phyloP scores from a whole-genome alignment of 2,888 invertebrate species.

The Dastarcus helophoroides region DNA sequence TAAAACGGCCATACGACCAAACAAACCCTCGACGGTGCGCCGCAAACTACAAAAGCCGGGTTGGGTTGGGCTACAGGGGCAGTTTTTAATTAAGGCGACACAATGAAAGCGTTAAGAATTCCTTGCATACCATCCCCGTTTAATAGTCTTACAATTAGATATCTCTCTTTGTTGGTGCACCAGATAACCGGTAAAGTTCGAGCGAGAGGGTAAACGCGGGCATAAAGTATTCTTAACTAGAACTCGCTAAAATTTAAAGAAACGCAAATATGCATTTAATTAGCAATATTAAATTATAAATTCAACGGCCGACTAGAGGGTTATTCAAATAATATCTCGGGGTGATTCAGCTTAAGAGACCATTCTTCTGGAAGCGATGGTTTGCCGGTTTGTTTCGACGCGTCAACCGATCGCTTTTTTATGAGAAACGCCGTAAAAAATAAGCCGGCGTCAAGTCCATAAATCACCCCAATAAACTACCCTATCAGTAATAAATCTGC shows the following conservation, averaged over 20 bases:
- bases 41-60: conserved; percentile 5
- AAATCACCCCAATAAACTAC: no score
- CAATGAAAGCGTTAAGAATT: conserved; percentile 37
- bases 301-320: conserved; percentile 24
- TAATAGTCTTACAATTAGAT: conserved; percentile 33
- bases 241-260: conserved; percentile 21
- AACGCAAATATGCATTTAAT: conserved; percentile 36
- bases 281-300: conserved; percentile 36
- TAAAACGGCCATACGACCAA: conserved; percentile 27
- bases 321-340: no score
- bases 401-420: no score
- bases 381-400: no score
- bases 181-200: conserved; percentile 4
- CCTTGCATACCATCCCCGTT: conserved; percentile 33
- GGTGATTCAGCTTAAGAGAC: no score
- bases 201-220: conserved; percentile 13
- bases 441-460: no score
- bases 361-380: no score
- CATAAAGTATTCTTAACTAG: conserved; percentile 24
- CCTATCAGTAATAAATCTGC: no score
- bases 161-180: conserved; percentile 20
- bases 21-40: conserved; percentile 12
- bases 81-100: conserved; percentile 40
- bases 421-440: no score
- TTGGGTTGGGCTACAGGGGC: conserved; percentile 18